Evolutionary conservation across 2,797 vertebrate species (phyloP).

Genomic region (Cyprinodon diabolis): DNA sequence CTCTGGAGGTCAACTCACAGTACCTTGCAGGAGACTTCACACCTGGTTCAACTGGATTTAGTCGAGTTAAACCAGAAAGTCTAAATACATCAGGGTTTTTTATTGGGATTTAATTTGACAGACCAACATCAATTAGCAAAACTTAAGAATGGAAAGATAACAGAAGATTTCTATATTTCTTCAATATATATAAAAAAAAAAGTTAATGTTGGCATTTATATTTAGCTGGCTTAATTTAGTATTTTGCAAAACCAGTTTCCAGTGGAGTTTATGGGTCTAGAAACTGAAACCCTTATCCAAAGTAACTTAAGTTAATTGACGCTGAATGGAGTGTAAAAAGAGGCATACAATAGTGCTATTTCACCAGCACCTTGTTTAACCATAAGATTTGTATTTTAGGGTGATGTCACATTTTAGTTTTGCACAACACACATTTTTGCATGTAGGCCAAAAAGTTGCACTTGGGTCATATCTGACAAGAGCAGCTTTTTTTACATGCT

Average conservation of each 20-base stretch:
- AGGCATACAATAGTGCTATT: not conserved
- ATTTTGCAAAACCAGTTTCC: not conserved
- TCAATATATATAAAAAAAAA: not conserved
- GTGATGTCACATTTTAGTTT: not conserved
- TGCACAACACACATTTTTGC: not conserved
- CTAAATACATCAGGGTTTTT: not conserved
- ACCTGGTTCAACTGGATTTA: not conserved
- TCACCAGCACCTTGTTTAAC: not conserved
- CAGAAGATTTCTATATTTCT: not conserved
- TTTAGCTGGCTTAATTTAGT: not conserved
- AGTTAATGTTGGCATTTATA: not conserved
- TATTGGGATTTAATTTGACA: not conserved
- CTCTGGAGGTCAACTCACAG: not conserved
- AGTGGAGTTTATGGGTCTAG: not conserved
- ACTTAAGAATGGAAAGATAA: not conserved
- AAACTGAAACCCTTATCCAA: not conserved
- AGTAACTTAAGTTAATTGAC: not conserved
- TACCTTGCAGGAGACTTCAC: not conserved
- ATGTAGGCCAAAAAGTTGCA: not conserved
- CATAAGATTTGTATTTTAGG: not conserved
- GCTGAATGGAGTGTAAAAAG: not conserved
- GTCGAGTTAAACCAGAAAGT: not conserved
- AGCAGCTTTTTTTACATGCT: too few species aligned
- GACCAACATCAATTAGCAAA: not conserved
- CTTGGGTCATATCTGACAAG: too few species aligned